A percentile compares a stretch with the other conserved stretches of the same genome.
Evolutionary conservation across 2,113 vertebrate species (phyloP).

Genomic region (Hippocampus comes): DNA sequence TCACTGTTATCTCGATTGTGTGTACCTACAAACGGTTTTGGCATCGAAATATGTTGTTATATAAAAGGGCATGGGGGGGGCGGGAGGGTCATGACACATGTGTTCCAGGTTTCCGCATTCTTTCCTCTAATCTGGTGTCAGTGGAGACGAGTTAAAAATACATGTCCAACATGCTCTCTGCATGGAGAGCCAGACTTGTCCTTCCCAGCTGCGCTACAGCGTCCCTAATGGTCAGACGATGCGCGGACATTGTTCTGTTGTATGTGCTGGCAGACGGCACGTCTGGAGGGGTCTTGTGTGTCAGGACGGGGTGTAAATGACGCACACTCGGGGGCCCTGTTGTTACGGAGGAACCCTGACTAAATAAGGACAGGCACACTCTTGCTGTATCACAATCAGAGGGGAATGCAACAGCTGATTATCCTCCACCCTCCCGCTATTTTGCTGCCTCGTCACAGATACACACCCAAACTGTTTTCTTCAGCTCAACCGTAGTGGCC

Average conservation of each 20-base stretch:
- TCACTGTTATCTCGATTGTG: background rate
- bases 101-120: constrained; percentile 55
- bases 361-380: constrained; percentile 85
- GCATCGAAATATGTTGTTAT: constrained; percentile 16
- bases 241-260: constrained; percentile 47
- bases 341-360: constrained; percentile 80
- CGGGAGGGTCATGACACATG: constrained; percentile 39
- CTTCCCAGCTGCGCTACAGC: constrained; percentile 29
- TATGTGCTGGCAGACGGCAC: constrained; percentile 29
- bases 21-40: background rate
- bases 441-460: constrained; percentile 46
- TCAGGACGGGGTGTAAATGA: constrained; percentile 78
- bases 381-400: constrained; percentile 75
- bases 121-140: constrained; percentile 41
- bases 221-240: constrained; percentile 52
- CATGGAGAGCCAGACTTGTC: constrained; percentile 40
- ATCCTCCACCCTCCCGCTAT: constrained; percentile 22
- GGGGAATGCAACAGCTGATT: constrained; percentile 82
- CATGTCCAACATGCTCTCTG: constrained; percentile 39
- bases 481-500: background rate
- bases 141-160: constrained; percentile 63
- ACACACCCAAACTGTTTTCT: constrained; percentile 20
- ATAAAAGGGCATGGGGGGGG: constrained; percentile 15
- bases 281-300: constrained; percentile 53
- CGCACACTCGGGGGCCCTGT: constrained; percentile 64